phyloP scores from a whole-genome alignment of 2,113 vertebrate genomes.

The Macquaria australasica region DNA sequence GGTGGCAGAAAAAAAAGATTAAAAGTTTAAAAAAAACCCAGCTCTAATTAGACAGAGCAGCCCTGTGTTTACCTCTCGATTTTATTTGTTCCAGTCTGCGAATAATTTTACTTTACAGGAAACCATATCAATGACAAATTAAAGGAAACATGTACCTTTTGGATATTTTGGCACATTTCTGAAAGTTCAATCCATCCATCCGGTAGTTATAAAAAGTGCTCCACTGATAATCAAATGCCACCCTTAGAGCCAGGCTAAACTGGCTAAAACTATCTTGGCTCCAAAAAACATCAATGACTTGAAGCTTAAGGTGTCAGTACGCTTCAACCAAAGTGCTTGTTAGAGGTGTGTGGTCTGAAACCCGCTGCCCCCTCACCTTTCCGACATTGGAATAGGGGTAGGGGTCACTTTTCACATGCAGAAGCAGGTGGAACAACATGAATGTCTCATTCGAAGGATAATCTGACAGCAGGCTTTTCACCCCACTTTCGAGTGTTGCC shows the following conservation, averaged over 20 bases:
- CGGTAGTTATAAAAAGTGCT: neutral
- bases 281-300: neutral
- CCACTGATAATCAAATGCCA: too few species aligned
- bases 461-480: too few species aligned
- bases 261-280: neutral
- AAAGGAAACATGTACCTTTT: neutral
- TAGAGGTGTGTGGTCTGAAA: too few species aligned
- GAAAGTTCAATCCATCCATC: neutral
- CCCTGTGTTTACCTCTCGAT: neutral
- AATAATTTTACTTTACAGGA: neutral
- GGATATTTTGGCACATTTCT: neutral
- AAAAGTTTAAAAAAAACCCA: neutral
- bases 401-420: neutral
- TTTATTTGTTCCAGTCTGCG: neutral
- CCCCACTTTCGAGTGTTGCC: too few species aligned
- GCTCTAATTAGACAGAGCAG: constrained; percentile 1
- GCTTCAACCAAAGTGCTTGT: neutral
- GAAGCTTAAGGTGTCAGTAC: neutral
- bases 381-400: too few species aligned
- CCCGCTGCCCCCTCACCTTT: too few species aligned
- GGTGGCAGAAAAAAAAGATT: neutral
- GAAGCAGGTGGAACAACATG: neutral
- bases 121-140: neutral
- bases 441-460: too few species aligned
- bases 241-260: neutral